phyloP scores from a whole-genome alignment of 2,113 vertebrate genomes.

The Sebastes schlegelii region DNA sequence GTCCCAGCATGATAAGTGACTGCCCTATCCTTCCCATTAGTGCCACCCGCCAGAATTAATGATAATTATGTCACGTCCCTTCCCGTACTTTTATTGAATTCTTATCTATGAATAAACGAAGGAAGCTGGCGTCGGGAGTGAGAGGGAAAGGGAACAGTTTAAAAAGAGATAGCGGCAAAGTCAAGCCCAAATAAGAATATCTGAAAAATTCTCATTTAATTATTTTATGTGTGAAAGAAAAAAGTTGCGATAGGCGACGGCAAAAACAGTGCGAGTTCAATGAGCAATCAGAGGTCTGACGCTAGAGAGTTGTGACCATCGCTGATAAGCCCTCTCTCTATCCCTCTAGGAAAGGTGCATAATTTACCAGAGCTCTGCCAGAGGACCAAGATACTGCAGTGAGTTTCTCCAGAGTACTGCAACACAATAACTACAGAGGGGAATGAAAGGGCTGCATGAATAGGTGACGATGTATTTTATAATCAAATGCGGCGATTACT shows the following conservation, averaged over 20 bases:
- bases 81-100: constrained; percentile 90
- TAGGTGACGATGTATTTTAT: not conserved
- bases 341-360: constrained; percentile 48
- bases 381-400: constrained; percentile 30
- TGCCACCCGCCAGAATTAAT: constrained; percentile 89
- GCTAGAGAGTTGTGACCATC: constrained; percentile 48
- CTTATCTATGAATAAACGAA: constrained; percentile 87
- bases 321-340: constrained; percentile 60
- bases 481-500: not conserved
- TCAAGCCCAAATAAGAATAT: constrained; percentile 69
- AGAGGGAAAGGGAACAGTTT: constrained; percentile 52
- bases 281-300: constrained; percentile 59
- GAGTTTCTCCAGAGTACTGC: constrained; percentile 11
- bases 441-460: not conserved
- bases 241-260: constrained; percentile 51
- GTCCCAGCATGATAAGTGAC: constrained; percentile 92
- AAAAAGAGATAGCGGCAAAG: constrained; percentile 71
- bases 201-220: constrained; percentile 63
- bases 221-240: constrained; percentile 59
- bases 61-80: constrained; percentile 93
- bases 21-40: constrained; percentile 86
- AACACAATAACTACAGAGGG: constrained; percentile 27
- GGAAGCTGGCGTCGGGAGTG: constrained; percentile 49
- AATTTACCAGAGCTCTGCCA: constrained; percentile 33
- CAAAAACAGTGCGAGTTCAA: constrained; percentile 62